A percentile compares a stretch with the other conserved stretches of the same genome.
These are phyloP conservation scores for Orchesellides sinensis DNA, from an alignment of 2,888 invertebrate genomes.

Conservation along the genomic window DNA sequence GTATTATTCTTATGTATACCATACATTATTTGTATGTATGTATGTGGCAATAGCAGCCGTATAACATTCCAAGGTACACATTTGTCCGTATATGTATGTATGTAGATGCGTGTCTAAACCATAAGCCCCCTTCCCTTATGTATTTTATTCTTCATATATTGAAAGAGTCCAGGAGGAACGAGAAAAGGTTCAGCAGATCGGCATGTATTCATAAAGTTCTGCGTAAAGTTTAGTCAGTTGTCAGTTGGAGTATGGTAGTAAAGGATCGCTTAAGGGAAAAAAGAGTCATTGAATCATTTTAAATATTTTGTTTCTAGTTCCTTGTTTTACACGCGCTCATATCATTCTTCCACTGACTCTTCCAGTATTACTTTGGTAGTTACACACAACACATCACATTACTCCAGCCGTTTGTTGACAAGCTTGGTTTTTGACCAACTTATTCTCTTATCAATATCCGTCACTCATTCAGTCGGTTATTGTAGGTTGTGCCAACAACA, in stretches of 20 bases:
- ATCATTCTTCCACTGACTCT: neutral
- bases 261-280: slow-evolving; percentile 40
- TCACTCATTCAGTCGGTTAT: slow-evolving; percentile 58
- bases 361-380: slow-evolving; percentile 39
- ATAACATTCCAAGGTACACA: too few relatives aligned
- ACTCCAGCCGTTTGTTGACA: neutral
- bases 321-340: slow-evolving; percentile 23
- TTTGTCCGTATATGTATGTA: neutral
- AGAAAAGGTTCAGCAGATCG: neutral
- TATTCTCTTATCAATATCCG: slow-evolving; percentile 47
- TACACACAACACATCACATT: neutral
- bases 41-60: too few relatives aligned
- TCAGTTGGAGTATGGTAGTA: slow-evolving; percentile 59
- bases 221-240: slow-evolving; percentile 60
- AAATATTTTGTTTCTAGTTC: slow-evolving; percentile 5
- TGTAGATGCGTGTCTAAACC: neutral
- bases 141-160: neutral
- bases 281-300: slow-evolving; percentile 3
- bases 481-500: slow-evolving; percentile 61
- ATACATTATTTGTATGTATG: too few relatives aligned
- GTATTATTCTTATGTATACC: too few relatives aligned
- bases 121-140: neutral
- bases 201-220: slow-evolving; percentile 62
- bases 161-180: slow-evolving; percentile 1
- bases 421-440: slow-evolving; percentile 23